These are phyloP conservation scores for Temnothorax curvispinosus DNA, from an alignment of 1,140 invertebrate species.

Conservation along the genomic window DNA sequence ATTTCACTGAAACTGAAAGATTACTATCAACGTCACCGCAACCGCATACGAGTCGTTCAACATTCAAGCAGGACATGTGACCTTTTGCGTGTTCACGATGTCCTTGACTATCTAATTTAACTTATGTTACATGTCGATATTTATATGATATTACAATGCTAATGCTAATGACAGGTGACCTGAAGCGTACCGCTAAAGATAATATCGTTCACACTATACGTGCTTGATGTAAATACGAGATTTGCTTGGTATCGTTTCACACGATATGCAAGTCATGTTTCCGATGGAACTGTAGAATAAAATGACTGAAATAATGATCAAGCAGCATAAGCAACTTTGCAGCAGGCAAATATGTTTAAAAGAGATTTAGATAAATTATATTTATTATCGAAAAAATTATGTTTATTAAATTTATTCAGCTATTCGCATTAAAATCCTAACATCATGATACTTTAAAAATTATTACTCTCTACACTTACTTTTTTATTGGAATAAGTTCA, in stretches of 20 bases:
- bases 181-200: constrained; percentile 35
- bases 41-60: background rate
- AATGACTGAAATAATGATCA: background rate
- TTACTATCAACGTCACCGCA: background rate
- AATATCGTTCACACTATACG: constrained; percentile 16
- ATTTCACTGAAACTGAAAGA: background rate
- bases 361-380: background rate
- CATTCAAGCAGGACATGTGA: constrained; percentile 6
- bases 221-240: background rate
- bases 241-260: background rate
- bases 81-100: background rate
- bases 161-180: constrained; percentile 32
- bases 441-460: background rate
- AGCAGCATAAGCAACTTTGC: background rate
- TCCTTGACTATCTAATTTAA: constrained; percentile 24
- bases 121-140: constrained; percentile 19
- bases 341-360: background rate
- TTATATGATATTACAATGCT: constrained; percentile 8
- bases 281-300: background rate
- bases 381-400: background rate
- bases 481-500: background rate
- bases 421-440: background rate
- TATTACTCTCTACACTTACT: background rate
- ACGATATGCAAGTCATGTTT: background rate
- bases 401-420: background rate